Percentiles rank a stretch among this genome's conserved stretches.
Conservation (phyloP, 2,888 invertebrate genomes). For the Anticlea derivata region DNA sequence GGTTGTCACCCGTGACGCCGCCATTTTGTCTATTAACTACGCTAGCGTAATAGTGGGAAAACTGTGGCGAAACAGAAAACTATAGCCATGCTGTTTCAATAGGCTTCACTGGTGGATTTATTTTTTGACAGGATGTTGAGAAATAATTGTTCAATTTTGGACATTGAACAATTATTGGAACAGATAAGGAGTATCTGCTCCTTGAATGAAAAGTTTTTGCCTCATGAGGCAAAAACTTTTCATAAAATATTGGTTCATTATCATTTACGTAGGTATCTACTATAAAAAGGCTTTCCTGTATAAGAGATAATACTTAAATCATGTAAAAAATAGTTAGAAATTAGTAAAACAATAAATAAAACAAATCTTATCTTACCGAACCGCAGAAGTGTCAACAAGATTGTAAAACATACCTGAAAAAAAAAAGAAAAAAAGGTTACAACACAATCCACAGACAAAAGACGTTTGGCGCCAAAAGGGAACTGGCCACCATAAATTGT, state of each 20-base stretch:
- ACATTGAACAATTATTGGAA: no score
- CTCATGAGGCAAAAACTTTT: no score
- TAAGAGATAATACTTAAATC: no score
- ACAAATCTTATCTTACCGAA: slow-evolving; percentile 26
- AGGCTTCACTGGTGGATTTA: slow-evolving; percentile 12
- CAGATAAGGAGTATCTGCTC: no score
- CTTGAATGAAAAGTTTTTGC: no score
- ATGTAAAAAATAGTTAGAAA: background rate
- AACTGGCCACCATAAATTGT: slow-evolving; percentile 71
- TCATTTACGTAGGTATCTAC: no score
- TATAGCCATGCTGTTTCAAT: slow-evolving; percentile 19
- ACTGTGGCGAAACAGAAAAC: slow-evolving; percentile 49
- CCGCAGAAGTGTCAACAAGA: slow-evolving; percentile 35
- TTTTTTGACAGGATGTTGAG: slow-evolving; percentile 18
- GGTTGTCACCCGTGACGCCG: slow-evolving; percentile 77
- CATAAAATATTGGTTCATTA: no score
- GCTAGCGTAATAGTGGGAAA: slow-evolving; percentile 73
- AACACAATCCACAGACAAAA: slow-evolving; percentile 39
- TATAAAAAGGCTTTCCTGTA: no score
- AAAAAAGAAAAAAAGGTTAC: slow-evolving; percentile 35
- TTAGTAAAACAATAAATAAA: slow-evolving; percentile 25
- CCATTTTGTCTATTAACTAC: slow-evolving; percentile 75
- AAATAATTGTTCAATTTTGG: no score
- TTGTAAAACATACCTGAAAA: slow-evolving; percentile 39
- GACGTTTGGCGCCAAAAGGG: slow-evolving; percentile 68